Base-by-base conservation (phyloP, 2,113 vertebrate species). In the Etia nguti region DNA sequence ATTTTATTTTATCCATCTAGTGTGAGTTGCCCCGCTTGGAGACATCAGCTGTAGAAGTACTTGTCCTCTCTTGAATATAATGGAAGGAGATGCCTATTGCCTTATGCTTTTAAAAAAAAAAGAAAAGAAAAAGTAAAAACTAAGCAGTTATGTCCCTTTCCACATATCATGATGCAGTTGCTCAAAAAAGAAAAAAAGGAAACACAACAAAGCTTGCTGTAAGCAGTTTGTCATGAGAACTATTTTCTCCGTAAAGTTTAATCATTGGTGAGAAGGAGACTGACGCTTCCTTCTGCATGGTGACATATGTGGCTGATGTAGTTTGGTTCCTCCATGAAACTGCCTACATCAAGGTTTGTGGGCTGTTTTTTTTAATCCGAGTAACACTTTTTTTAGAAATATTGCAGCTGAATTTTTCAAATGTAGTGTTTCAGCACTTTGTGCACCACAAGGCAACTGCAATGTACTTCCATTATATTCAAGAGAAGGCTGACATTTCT, bases 351-450 rank as follows among this genome's bases (percentile, higher is more conserved):
- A 75, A 50, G 43, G 4, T 20, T 77, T 77, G 15, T 29, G 43
- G 22, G 62, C 6, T 43, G 5, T 26, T 7, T 75, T 24, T 68
- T 24, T n/a, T 1, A 4, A 48, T 24, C 68, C 13, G 24, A 73
- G 38, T 20, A 48, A 75, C 26, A 18, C 24, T 75, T 77, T 77
- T 29, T 2, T 26, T 41, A 10, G 41, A 50, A 77, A 77, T 50
- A 50, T 77, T 77, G 43, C 70, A 75, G 43, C 16, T 50, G 70
- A 77, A 20, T 77, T 26, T 50, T 20, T 77, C 73, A 77, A 50
- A 77, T 77, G 4, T 8, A 50, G 43, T 31, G 41, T 77, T 50
- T 75, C 70, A 75, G 70, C 43, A 75, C 24, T 73, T 8, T 24
- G n/a, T 43, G 38, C 41, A 6, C 41, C 41, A 24, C 13, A 46